Evolutionary conservation across 1,140 invertebrate species (phyloP), one percentile per base, ranked within the genome.

Genomic region (Achatina immaculata): DNA sequence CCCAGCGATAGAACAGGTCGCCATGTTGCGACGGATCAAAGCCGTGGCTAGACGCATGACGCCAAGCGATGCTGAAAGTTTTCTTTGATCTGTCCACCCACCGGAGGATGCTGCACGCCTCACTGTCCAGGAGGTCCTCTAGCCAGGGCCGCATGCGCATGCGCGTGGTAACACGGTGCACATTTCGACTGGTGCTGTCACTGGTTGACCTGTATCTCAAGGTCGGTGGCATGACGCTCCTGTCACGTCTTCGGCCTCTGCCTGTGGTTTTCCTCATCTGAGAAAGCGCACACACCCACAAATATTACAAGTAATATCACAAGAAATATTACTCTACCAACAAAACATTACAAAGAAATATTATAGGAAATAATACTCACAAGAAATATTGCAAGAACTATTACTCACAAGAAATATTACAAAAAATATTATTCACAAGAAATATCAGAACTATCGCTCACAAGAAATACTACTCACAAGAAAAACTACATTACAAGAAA

Each of bases 11-110:
- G 34, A 73, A 73, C 40, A 73, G 24, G 21, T 73, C 71, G 16
- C 71, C 43, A 28, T 73, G 71, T 9, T 51, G 38, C 1, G 40
- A 45, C 24, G 16, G 19, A 11, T 45, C 43, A 36, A 73, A 73
- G 14, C 71, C 71, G 28, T 73, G 71, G 34, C 71, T 73, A 9
- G 71, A 73, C n/a, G 71, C 71, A 45, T 73, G 71, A 2, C 71
- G 40, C 71, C 71, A 73, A 34, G 42, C 71, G 34, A 73, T 48
- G 40, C 38, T 45, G 43, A 73, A 73, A 3, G 1, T 48, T 7
- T 73, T 73, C 43, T 51, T 51, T 1, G 24, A n/a, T 34, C 43
- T 43, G 34, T 73, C 43, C 28, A 28, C 43, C 71, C 71, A 73
- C 0, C 11, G 6, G 19, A 73, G 71, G 24, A 40, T 45, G 9